Conservation (phyloP, 2,113 vertebrate species). For the Solea solea region DNA sequence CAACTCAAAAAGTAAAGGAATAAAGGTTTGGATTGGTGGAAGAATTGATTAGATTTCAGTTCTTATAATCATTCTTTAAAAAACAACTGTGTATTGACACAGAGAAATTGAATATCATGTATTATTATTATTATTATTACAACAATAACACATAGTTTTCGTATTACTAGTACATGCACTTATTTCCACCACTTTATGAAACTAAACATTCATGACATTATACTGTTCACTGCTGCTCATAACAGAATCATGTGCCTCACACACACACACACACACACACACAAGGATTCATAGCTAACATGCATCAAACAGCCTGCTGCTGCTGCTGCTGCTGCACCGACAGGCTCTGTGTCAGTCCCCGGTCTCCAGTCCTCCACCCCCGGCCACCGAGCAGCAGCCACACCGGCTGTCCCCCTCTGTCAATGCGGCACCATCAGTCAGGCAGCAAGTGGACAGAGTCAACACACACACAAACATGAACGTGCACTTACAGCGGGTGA, state of each 20-base stretch:
- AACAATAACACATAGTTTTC: too few relatives aligned
- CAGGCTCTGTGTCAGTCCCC: conserved; percentile 19
- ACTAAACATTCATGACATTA: conserved; percentile 26
- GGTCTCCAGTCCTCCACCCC: conserved; percentile 4
- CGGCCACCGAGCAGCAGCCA: conserved; percentile 44
- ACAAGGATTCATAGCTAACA: neutral
- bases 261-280: conserved; percentile 51
- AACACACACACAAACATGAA: conserved; percentile 38
- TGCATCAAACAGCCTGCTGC: neutral
- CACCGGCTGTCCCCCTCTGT: conserved; percentile 66
- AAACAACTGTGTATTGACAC: too few relatives aligned
- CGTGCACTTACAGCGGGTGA: conserved; percentile 86
- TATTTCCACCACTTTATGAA: too few relatives aligned
- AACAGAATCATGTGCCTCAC: conserved; percentile 53
- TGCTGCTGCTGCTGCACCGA: conserved; percentile 2
- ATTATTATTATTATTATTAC: too few relatives aligned
- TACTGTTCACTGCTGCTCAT: conserved; percentile 4
- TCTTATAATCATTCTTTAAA: too few relatives aligned
- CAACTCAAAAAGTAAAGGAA: too few relatives aligned
- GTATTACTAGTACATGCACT: too few relatives aligned
- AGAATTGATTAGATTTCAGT: too few relatives aligned
- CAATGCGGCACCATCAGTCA: conserved; percentile 77
- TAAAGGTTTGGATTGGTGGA: too few relatives aligned
- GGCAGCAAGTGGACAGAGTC: conserved; percentile 62
- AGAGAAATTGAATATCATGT: too few relatives aligned